These are phyloP conservation scores for Cephus sareptanus DNA, from an alignment of 2,888 invertebrate genomes.

Conservation along the genomic window DNA sequence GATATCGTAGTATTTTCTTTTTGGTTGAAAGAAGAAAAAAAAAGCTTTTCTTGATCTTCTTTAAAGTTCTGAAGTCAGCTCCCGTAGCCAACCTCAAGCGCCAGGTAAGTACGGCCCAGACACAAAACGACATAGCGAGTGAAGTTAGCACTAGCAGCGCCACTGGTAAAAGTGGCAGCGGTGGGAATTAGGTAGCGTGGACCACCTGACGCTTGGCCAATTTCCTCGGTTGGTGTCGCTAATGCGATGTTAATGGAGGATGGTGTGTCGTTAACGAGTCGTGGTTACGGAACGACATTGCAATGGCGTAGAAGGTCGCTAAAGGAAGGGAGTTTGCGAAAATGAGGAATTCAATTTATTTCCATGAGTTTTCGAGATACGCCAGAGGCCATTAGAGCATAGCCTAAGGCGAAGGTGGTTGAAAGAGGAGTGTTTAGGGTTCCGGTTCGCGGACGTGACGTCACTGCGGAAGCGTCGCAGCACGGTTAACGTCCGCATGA, in stretches of 20 bases:
- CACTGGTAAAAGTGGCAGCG: neutral
- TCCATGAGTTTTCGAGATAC: neutral
- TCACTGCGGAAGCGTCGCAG: constrained; percentile 34
- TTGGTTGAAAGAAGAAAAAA: neutral
- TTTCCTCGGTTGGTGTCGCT: neutral
- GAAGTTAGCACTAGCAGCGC: neutral
- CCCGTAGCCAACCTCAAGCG: neutral
- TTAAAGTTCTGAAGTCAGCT: neutral
- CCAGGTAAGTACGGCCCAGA: neutral
- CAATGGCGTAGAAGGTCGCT: neutral
- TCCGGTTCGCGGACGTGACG: constrained; percentile 25
- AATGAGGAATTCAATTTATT: neutral
- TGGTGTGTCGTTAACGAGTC: neutral
- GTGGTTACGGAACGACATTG: neutral
- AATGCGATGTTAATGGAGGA: neutral
- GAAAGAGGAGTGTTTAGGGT: constrained; percentile 21
- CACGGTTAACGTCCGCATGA: constrained; percentile 35
- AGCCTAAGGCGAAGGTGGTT: neutral
- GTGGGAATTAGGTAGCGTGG: neutral
- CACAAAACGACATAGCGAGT: neutral
- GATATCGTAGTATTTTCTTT: neutral
- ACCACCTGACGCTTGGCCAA: neutral
- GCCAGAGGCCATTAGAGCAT: neutral
- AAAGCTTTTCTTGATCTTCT: neutral
- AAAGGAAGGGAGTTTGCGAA: neutral